These are phyloP conservation scores for Semnornis frantzii DNA, from an alignment of 2,113 vertebrate genomes.

Conservation along the genomic window DNA sequence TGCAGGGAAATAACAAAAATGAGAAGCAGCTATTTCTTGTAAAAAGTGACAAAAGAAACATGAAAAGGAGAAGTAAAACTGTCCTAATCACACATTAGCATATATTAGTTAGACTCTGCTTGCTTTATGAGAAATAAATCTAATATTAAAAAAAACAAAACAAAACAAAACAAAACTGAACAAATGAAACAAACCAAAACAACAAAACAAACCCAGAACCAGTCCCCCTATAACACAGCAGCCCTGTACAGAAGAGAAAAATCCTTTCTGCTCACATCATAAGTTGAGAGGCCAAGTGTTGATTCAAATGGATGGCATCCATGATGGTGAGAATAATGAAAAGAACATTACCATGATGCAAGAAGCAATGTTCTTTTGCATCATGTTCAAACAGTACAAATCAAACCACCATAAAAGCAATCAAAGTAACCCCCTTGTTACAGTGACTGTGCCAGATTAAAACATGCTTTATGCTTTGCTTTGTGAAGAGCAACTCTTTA, in stretches of 20 bases:
- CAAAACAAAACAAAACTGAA: background rate
- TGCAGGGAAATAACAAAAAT: background rate
- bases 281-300: background rate
- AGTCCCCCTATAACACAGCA: background rate
- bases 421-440: fast-evolving
- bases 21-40: background rate
- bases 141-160: too few species aligned
- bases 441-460: background rate
- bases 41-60: background rate
- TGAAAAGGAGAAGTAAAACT: background rate
- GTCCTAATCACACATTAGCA: background rate
- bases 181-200: background rate
- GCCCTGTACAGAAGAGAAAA: background rate
- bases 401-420: background rate
- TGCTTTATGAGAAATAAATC: background rate
- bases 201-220: background rate
- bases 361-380: background rate
- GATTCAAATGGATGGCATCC: background rate
- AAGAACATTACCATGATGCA: background rate
- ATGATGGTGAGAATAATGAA: background rate
- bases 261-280: background rate
- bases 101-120: background rate
- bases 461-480: background rate
- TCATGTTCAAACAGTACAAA: background rate
- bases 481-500: background rate